Evolutionary conservation across 1,140 invertebrate species (phyloP), one percentile per base, ranked within the genome.

Genomic region (Subanguina moxae): DNA sequence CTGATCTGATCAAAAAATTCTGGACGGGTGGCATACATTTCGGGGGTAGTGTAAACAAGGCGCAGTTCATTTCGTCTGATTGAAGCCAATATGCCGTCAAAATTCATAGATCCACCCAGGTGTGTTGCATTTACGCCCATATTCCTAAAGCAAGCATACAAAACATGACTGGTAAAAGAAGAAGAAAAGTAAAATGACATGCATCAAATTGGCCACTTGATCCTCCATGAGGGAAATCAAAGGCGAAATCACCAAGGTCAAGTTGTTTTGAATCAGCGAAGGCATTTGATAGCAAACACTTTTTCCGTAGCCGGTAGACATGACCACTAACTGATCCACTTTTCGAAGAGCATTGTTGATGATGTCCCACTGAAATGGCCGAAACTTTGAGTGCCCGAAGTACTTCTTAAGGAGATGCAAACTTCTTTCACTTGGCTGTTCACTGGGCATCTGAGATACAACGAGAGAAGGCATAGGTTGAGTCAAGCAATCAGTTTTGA

Each of bases 131-230:
- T 52, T 3, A 52, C 23, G 23, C 48, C 48, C n/a, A 19, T 25
- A 25, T 25, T 52, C n/a, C 43, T 45, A 45, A 45, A 45, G n/a
- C n/a, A n/a, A n/a, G n/a, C n/a, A n/a, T n/a, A n/a, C n/a, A n/a
- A n/a, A n/a, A n/a, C n/a, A n/a, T n/a, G n/a, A n/a, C n/a, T n/a
- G n/a, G n/a, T n/a, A n/a, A n/a, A n/a, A n/a, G n/a, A n/a, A n/a
- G n/a, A n/a, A n/a, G n/a, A n/a, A n/a, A n/a, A n/a, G n/a, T n/a
- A n/a, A n/a, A n/a, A 45, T 11, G 58, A 21, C 59, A 71, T 56
- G 71, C 45, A 58, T 15, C 28, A 70, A 70, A 90, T 89, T 57
- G 93, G n/a, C 30, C 27, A 66, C 28, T 52, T 71, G 68, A 38
- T 71, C 68, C 42, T 46, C 27, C 27, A 71, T 71, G 19, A 71